phyloP scores from a whole-genome alignment of 2,888 invertebrate genomes.

The Tenthredo distinguenda region DNA sequence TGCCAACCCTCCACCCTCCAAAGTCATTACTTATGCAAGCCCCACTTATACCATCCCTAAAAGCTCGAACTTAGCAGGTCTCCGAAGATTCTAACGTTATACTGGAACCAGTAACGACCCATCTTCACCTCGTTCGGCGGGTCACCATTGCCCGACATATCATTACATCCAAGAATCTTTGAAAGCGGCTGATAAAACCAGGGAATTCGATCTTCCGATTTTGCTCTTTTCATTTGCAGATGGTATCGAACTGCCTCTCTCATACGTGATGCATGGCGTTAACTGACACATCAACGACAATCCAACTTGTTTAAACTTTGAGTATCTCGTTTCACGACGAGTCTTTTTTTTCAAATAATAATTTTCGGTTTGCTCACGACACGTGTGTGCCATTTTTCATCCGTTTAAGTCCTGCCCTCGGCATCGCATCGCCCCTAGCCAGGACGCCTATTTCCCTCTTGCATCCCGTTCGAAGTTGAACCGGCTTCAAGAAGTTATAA shows the following conservation, averaged over 20 bases:
- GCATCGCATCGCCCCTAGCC: background rate
- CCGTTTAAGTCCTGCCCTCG: background rate
- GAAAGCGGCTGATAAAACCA: background rate
- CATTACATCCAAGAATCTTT: background rate
- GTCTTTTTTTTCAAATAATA: background rate
- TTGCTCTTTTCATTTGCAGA: background rate
- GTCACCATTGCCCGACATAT: background rate
- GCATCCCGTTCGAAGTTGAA: background rate
- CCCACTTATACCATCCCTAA: conserved; percentile 72
- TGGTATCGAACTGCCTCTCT: background rate
- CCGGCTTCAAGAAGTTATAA: conserved; percentile 28
- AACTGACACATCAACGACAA: background rate
- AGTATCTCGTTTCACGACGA: too few relatives aligned
- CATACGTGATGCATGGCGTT: background rate
- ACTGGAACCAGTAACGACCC: background rate
- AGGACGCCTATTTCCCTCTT: background rate
- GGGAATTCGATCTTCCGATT: background rate
- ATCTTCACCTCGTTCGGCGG: background rate
- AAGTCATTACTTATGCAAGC: conserved; percentile 74
- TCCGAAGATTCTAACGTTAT: conserved; percentile 25
- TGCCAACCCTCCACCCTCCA: conserved; percentile 52
- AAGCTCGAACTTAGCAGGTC: conserved; percentile 61
- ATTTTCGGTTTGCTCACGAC: background rate
- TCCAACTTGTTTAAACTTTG: too few relatives aligned
- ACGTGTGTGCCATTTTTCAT: conserved; percentile 31